These are phyloP conservation scores for Azemiops feae DNA, from an alignment of 2,113 vertebrate species.

Conservation along the genomic window DNA sequence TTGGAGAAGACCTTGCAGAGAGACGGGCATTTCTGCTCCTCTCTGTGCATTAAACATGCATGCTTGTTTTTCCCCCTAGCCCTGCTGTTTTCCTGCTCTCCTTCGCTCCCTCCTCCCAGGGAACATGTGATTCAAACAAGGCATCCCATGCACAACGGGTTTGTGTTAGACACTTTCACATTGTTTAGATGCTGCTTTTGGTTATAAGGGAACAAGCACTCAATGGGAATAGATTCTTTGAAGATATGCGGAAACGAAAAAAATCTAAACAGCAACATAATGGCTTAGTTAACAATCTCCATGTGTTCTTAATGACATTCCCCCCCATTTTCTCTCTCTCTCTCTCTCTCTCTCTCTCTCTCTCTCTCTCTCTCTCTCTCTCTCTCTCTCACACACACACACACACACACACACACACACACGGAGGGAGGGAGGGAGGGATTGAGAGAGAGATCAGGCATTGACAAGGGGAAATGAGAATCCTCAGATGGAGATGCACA, in stretches of 20 bases:
- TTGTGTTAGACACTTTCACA: neutral
- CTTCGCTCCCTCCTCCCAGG: neutral
- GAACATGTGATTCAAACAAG: neutral
- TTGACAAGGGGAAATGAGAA: too few species aligned
- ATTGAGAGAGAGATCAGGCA: too few species aligned
- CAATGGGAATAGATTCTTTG: neutral
- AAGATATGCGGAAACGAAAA: neutral
- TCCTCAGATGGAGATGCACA: too few species aligned
- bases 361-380: too few species aligned
- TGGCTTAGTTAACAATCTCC: neutral
- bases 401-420: too few species aligned
- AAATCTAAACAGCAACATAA: neutral
- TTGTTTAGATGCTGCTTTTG: neutral
- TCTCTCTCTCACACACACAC: too few species aligned
- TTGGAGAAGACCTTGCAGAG: too few species aligned
- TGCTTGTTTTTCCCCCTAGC: neutral
- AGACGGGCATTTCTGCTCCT: too few species aligned
- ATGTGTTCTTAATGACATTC: too few species aligned
- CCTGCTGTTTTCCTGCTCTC: neutral
- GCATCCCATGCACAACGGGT: neutral
- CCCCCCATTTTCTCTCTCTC: too few species aligned
- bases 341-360: too few species aligned
- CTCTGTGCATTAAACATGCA: conserved; percentile 8
- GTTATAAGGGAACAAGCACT: neutral
- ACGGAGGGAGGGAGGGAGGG: too few species aligned